Evolutionary conservation across 2,888 invertebrate species (phyloP), one percentile per base, ranked within the genome.

Genomic region (Drosophila algonquin): DNA sequence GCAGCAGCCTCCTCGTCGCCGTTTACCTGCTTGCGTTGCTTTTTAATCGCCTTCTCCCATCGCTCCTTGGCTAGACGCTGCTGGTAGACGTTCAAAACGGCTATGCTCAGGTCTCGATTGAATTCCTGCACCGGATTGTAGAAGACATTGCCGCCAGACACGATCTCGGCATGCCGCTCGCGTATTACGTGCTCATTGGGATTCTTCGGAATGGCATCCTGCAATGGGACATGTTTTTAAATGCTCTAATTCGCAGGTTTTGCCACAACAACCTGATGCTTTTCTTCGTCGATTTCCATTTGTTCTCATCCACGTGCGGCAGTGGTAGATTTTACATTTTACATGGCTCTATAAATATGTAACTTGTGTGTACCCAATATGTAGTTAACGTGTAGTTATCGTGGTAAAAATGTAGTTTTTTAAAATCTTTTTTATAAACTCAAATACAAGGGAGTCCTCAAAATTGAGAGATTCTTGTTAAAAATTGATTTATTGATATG

Each of bases 41-140:
- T 78, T 21, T 82, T 80, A 50, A 81, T 68, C 70, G 79, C 71
- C 77, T 89, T 72, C 77, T 86, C 89, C 75, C 81, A 78, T 16
- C 91, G 85, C 53, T 91, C 90, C 62, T 89, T 93, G 81, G 92
- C 93, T 24, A 91, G 52, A 3, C 94, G 93, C 80, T 93, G 93
- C 8, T 94, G 93, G 89, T 95, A 96, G n/a, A 95, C 93, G 65
- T 93, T 94, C 24, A 97, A 91, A 0, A 96, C 96, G 6, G 95
- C 94, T 81, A 97, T 94, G 90, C 97, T 97, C 56, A 99, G 93
- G 93, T 99, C 99, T 76, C 99, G 94, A 91, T 99, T 99, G 89
- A 99, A 99, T 92, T 99, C 98, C 92, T 99, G 98, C 1, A 99
- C 99, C 0, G 99, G 97, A 93, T 99, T 99, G 91, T 99, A 99